Conservation (phyloP, 2,888 invertebrate genomes). For the Isoperla grammatica region DNA sequence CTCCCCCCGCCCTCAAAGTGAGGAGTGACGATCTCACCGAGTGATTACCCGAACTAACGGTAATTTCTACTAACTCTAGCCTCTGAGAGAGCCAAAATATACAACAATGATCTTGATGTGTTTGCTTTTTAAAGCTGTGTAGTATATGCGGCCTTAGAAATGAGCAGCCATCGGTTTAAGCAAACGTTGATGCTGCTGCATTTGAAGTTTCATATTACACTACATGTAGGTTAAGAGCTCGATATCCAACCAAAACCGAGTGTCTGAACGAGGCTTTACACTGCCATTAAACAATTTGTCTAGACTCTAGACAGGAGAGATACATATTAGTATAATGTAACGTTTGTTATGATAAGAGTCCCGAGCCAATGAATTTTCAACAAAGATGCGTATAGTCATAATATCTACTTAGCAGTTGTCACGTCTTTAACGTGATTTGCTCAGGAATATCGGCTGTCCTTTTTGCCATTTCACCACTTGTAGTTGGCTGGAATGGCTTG, state of each 20-base stretch:
- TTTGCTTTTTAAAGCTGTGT: constrained; percentile 20
- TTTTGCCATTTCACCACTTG: background rate
- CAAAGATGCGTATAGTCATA: too few relatives aligned
- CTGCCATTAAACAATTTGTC: constrained; percentile 7
- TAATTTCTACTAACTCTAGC: constrained; percentile 1
- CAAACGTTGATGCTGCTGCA: background rate
- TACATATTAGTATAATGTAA: background rate
- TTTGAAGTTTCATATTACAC: too few relatives aligned
- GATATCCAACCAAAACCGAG: too few relatives aligned
- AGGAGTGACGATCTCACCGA: constrained; percentile 12
- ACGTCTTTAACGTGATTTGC: constrained; percentile 25
- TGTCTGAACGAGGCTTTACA: background rate
- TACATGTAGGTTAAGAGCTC: too few relatives aligned
- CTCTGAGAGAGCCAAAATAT: background rate
- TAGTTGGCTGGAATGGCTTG: too few relatives aligned
- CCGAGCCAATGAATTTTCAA: constrained; percentile 24
- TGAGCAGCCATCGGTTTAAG: constrained; percentile 9
- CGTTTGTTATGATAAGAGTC: constrained; percentile 1
- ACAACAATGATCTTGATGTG: background rate
- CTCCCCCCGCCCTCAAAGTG: background rate
- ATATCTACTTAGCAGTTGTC: background rate
- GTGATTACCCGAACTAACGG: background rate
- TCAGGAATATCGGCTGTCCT: constrained; percentile 27
- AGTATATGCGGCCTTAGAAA: constrained; percentile 29
- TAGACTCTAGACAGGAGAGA: too few relatives aligned